Conservation (phyloP, 2,113 vertebrate genomes). For the Neoarius graeffei region DNA sequence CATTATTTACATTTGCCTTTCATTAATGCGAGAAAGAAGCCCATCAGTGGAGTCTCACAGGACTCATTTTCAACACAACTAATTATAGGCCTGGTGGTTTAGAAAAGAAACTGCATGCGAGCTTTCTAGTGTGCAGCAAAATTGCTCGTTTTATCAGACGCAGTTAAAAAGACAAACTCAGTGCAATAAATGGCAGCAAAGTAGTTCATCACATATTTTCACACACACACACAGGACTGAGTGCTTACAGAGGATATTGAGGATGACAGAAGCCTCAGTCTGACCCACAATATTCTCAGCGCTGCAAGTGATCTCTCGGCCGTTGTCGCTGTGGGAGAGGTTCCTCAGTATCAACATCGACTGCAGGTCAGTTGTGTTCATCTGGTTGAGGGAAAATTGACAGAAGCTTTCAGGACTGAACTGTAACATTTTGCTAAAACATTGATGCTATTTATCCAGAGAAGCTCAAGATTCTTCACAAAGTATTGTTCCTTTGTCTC, state of each 20-base stretch:
- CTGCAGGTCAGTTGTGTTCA: slow-evolving; percentile 73
- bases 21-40: slow-evolving; percentile 2
- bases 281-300: slow-evolving; percentile 95
- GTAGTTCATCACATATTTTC: slow-evolving; percentile 3
- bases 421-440: neutral
- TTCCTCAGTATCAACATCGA: slow-evolving; percentile 83
- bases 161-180: neutral
- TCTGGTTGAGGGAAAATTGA: slow-evolving; percentile 66
- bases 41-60: slow-evolving; percentile 19
- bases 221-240: slow-evolving; percentile 1
- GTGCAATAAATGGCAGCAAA: neutral
- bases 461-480: neutral
- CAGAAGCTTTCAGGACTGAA: neutral
- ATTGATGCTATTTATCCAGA: neutral
- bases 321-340: slow-evolving; percentile 88
- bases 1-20: slow-evolving; percentile 18
- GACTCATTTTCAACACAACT: slow-evolving; percentile 35
- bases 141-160: slow-evolving; percentile 15
- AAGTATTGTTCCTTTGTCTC: neutral
- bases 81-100: slow-evolving; percentile 23
- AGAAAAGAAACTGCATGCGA: slow-evolving; percentile 11
- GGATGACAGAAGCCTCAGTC: slow-evolving; percentile 82
- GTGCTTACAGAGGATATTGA: slow-evolving; percentile 94
- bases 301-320: slow-evolving; percentile 83
- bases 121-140: neutral